phyloP scores from a whole-genome alignment of 2,113 vertebrate species.

The Ciconia maguari region DNA sequence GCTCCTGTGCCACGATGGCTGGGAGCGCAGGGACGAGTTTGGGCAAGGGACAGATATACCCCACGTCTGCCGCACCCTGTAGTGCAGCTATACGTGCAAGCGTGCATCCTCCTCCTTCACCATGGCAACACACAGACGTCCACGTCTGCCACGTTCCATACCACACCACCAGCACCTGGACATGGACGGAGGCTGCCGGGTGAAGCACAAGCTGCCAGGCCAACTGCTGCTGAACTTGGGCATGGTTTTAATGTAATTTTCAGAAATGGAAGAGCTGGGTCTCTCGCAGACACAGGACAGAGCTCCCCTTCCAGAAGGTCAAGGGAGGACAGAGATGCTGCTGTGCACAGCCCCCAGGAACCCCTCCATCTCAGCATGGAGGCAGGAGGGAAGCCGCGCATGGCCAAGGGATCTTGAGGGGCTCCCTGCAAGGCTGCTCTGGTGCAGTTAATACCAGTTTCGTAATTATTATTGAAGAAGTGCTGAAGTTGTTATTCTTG shows the following conservation, averaged over 20 bases:
- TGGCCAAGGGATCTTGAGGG: neutral
- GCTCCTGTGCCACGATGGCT: rapidly evolving
- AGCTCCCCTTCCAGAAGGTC: neutral
- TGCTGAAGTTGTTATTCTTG: no score
- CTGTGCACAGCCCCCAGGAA: neutral
- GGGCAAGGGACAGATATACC: neutral
- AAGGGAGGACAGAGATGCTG: neutral
- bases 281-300: neutral
- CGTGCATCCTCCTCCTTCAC: neutral
- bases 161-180: neutral
- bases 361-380: rapidly evolving
- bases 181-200: neutral
- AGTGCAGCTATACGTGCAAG: neutral
- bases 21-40: neutral
- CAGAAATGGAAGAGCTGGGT: neutral
- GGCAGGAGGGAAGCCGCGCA: neutral
- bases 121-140: neutral
- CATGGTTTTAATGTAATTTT: rapidly evolving
- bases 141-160: neutral
- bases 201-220: neutral
- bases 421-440: neutral
- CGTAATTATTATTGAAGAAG: no score
- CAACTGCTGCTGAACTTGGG: neutral
- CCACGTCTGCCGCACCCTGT: rapidly evolving
- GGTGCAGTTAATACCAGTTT: neutral